These are phyloP conservation scores for Phymatocera aterrima DNA, from an alignment of 2,888 invertebrate species.

Conservation along the genomic window DNA sequence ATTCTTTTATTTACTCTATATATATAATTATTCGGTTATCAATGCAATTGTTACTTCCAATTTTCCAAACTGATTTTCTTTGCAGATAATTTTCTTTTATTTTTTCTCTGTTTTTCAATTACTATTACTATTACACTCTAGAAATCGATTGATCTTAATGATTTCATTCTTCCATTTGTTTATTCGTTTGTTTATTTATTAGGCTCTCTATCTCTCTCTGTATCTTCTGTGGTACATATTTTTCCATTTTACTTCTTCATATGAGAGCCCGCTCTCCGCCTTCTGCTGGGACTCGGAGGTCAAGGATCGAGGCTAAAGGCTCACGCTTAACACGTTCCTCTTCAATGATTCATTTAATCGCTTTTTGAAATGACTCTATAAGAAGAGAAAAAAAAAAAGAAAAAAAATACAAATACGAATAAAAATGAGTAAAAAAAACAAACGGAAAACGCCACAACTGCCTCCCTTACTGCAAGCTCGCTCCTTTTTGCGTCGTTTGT, in stretches of 20 bases:
- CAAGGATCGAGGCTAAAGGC: no score
- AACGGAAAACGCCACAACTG: no score
- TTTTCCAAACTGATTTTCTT: constrained; percentile 5
- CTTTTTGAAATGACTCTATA: neutral
- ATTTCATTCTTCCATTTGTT: no score
- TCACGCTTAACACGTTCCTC: constrained; percentile 11
- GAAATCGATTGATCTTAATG: constrained; percentile 32
- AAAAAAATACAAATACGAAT: no score
- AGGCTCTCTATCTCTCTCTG: neutral
- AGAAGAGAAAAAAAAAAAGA: no score
- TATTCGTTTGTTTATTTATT: constrained; percentile 28
- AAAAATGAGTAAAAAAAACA: no score
- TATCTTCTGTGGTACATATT: neutral
- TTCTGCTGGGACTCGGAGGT: constrained; percentile 22
- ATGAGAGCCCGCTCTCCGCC: constrained; percentile 19
- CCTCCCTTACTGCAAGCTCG: constrained; percentile 68
- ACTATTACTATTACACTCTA: constrained; percentile 32
- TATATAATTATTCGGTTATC: neutral
- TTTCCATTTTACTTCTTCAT: neutral
- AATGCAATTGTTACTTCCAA: constrained; percentile 18
- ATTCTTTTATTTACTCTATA: no score
- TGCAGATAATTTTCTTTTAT: no score
- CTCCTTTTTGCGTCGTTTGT: constrained; percentile 69
- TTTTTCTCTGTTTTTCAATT: no score
- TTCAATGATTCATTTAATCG: neutral